Evolutionary conservation across 2,113 vertebrate species (phyloP).

Genomic region (Planiliza haematocheilus): DNA sequence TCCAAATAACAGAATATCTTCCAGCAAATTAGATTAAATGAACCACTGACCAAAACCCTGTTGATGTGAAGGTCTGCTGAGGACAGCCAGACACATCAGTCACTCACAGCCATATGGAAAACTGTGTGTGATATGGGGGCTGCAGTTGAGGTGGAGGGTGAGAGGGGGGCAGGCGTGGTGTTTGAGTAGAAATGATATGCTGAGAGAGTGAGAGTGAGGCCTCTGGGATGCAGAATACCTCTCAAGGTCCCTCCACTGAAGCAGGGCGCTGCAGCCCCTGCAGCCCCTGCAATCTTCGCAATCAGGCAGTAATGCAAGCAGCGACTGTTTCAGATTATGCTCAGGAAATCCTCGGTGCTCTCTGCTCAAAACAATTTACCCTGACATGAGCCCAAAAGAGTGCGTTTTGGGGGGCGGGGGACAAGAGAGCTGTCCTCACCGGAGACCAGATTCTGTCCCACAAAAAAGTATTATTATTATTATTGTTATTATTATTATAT

Average conservation of each 20-base stretch:
- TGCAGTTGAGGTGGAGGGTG: background rate
- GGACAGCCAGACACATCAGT: conserved; percentile 59
- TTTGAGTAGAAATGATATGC: conserved; percentile 51
- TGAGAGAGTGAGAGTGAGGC: conserved; percentile 33
- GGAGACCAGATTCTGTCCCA: conserved; percentile 27
- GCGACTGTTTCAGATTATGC: conserved; percentile 88
- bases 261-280: conserved; percentile 66
- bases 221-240: conserved; percentile 64
- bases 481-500: conserved; percentile 30
- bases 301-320: conserved; percentile 82
- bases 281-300: conserved; percentile 80
- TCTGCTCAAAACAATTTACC: conserved; percentile 88
- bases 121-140: conserved; percentile 40
- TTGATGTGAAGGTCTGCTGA: conserved; percentile 54
- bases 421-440: conserved; percentile 49
- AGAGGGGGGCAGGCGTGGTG: conserved; percentile 23
- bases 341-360: conserved; percentile 89
- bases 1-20: background rate
- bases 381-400: conserved; percentile 81
- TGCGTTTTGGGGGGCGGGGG: conserved; percentile 23
- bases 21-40: background rate
- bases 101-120: conserved; percentile 41
- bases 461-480: conserved; percentile 19
- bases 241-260: conserved; percentile 68
- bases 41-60: conserved; percentile 16